phyloP scores from a whole-genome alignment of 2,888 invertebrate genomes.

The Torymus aiolomorphi region DNA sequence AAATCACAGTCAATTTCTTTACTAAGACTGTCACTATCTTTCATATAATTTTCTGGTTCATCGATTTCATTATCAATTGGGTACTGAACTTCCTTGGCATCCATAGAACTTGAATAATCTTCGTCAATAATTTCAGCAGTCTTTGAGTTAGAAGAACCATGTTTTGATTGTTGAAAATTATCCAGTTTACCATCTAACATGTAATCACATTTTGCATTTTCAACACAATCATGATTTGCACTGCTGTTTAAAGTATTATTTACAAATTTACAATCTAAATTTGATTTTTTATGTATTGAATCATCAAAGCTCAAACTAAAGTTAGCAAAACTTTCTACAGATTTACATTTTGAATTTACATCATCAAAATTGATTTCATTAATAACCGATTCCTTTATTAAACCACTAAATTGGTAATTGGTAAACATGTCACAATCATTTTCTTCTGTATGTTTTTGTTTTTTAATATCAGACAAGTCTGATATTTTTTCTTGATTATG shows the following conservation, averaged over 20 bases:
- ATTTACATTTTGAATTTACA: slow-evolving; percentile 49
- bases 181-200: slow-evolving; percentile 29
- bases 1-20: slow-evolving; percentile 66
- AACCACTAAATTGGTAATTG: slow-evolving; percentile 41
- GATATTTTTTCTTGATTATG: slow-evolving; percentile 25
- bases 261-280: slow-evolving; percentile 59
- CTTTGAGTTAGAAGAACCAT: slow-evolving; percentile 45
- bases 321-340: slow-evolving; percentile 56
- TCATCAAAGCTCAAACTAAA: slow-evolving; percentile 60
- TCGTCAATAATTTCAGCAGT: slow-evolving; percentile 45
- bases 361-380: slow-evolving; percentile 51
- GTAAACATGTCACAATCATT: slow-evolving; percentile 37
- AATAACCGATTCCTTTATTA: slow-evolving; percentile 49
- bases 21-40: slow-evolving; percentile 36
- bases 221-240: slow-evolving; percentile 37
- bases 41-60: slow-evolving; percentile 37
- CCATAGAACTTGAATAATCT: slow-evolving; percentile 27
- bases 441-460: slow-evolving; percentile 24
- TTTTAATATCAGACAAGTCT: slow-evolving; percentile 27
- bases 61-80: slow-evolving; percentile 27
- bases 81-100: slow-evolving; percentile 38
- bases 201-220: slow-evolving; percentile 37
- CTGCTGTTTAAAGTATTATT: slow-evolving; percentile 54
- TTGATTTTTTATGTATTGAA: slow-evolving; percentile 53
- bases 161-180: slow-evolving; percentile 55